Base-by-base conservation (phyloP, 1,140 invertebrate species). In the Hylaeus anthracinus region DNA sequence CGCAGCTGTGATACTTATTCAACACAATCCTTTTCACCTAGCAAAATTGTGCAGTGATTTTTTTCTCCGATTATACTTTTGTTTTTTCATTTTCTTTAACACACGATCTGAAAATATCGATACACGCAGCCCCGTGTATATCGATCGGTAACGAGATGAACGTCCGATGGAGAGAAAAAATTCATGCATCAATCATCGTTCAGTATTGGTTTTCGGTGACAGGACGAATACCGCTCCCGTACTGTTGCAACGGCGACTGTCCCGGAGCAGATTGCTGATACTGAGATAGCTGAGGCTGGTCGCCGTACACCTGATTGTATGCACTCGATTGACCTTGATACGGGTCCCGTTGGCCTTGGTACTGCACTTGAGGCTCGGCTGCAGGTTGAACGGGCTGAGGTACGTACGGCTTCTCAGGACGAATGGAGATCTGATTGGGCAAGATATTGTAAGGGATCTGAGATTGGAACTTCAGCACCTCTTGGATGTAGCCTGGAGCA, bases 381-480 rank as follows among this genome's bases (percentile, higher is more conserved):
- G 82, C 56, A 41, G 67, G 2, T 0, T 90, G 81, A 1, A 89
- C 88, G 0, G 86, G 89, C 41, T 93, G 90, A 9, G 92, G 92
- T 2, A 93, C 84, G 69, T 93, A 93, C 0, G 91, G 91, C 45
- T 92, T 93, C 0, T 92, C 92, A 0, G 80, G 83, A 0, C 85
- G 88, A 65, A 89, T 90, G 2, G 48, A 72, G 6, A 94, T 90
- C 53, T 88, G 88, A 63, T 94, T 94, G 0, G 93, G 92, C 5
- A 93, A 90, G 0, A 93, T 92, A 39, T 93, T 90, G 63, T 93
- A 93, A 0, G 93, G 93, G 15, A 91, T 90, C 67, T 91, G 89
- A 0, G 92, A 87, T 56, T 94, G 93, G 51, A 79, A 93, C 10
- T 88, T 89, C 10, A 94, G 56, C 1, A 94, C 26, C 45, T 91